These are phyloP conservation scores for Glossophaga mutica DNA, from an alignment of 2,797 vertebrate species.

Conservation along the genomic window DNA sequence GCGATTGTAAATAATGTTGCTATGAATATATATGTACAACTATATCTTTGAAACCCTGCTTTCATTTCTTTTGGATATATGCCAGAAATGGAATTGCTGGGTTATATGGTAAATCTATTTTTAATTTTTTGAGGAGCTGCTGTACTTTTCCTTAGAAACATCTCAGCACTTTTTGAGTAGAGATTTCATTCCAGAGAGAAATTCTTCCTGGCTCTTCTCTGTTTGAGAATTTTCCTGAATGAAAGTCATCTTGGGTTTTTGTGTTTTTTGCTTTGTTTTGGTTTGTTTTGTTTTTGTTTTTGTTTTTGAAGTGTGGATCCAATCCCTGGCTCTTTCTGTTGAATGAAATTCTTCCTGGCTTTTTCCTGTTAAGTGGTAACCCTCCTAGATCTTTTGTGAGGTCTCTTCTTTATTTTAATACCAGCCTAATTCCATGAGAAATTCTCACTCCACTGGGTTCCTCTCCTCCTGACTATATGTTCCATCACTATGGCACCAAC, in stretches of 20 bases:
- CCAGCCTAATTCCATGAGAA: background rate
- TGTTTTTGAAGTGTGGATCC: background rate
- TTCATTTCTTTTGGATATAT: background rate
- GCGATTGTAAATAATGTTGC: background rate
- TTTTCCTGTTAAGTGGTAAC: background rate
- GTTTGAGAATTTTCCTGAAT: background rate
- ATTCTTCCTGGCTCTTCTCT: background rate
- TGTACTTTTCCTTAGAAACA: background rate
- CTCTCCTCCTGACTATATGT: background rate
- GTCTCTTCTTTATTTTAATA: background rate
- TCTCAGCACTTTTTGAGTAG: background rate
- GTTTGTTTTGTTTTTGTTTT: background rate
- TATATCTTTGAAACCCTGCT: background rate
- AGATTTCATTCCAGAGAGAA: background rate
- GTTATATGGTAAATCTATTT: background rate
- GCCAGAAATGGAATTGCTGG: background rate
- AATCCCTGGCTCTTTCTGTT: background rate
- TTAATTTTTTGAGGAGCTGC: background rate
- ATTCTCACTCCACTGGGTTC: background rate
- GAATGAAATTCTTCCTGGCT: background rate
- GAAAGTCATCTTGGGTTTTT: background rate
- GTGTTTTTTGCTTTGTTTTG: background rate
- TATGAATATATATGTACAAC: background rate
- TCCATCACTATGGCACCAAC: background rate
- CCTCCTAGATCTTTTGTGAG: background rate